Conservation (phyloP, 2,113 vertebrate genomes). For the Pedionomus torquatus region DNA sequence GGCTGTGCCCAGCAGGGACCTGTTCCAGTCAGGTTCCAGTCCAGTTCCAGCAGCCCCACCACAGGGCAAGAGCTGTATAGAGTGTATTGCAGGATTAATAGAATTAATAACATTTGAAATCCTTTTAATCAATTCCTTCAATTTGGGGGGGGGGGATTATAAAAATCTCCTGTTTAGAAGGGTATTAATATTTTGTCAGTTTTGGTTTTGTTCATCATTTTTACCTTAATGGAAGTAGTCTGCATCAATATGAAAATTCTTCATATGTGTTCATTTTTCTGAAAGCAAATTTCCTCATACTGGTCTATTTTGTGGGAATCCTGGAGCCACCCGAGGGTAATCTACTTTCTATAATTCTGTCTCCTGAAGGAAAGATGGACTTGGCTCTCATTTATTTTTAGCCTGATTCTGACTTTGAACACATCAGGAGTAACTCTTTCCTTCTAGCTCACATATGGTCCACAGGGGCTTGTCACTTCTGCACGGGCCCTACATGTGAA, state of each 20-base stretch:
- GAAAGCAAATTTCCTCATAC: not conserved
- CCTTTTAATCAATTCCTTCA: not conserved
- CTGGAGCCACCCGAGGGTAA: not conserved
- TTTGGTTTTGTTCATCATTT: not conserved
- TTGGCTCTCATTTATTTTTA: not conserved
- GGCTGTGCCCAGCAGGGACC: too few relatives aligned
- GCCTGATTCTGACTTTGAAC: constrained; percentile 18
- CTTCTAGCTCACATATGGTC: constrained; percentile 1
- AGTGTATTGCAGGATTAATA: rapidly evolving
- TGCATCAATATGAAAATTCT: not conserved
- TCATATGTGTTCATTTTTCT: not conserved
- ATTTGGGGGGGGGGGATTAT: not conserved
- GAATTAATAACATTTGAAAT: not conserved
- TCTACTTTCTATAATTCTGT: not conserved
- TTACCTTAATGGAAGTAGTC: not conserved
- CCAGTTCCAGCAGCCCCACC: rapidly evolving
- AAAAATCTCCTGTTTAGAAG: not conserved
- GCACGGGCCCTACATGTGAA: not conserved
- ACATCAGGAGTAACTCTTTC: not conserved
- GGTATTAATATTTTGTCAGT: not conserved
- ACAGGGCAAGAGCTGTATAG: not conserved
- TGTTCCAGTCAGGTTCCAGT: too few relatives aligned
- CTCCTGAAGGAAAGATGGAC: not conserved
- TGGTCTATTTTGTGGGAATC: not conserved
- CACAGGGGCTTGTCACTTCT: constrained; percentile 35